These are phyloP conservation scores for Lepidocolaptes lacrymiger DNA, from an alignment of 2,797 vertebrate genomes.

Conservation along the genomic window DNA sequence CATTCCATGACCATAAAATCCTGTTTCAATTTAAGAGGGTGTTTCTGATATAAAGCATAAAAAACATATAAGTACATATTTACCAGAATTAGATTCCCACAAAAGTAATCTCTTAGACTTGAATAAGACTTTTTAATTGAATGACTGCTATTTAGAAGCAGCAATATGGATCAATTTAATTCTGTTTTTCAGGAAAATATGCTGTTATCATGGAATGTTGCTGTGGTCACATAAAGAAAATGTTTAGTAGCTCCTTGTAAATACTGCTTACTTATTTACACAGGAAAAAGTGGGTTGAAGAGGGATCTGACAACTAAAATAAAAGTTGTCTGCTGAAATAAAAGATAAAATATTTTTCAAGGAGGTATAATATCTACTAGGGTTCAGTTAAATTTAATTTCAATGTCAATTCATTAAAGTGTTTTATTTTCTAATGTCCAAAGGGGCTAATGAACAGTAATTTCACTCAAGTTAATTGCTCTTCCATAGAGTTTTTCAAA, in stretches of 20 bases:
- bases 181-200: neutral
- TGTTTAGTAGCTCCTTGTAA: neutral
- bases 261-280: neutral
- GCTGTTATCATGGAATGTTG: neutral
- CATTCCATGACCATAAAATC: neutral
- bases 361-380: neutral
- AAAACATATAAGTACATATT: neutral
- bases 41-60: neutral
- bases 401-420: neutral
- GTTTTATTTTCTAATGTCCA: constrained; percentile 29
- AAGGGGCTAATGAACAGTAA: constrained; percentile 7
- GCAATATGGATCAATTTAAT: neutral
- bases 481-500: neutral
- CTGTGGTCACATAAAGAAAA: neutral
- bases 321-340: neutral
- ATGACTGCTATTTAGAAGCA: neutral
- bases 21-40: neutral
- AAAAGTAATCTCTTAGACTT: neutral
- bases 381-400: constrained; percentile 39
- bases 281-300: neutral
- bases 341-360: neutral
- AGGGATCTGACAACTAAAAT: neutral
- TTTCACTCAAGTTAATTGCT: neutral
- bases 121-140: neutral
- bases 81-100: neutral